phyloP scores from a whole-genome alignment of 2,113 vertebrate species.

The Coracopsis vasa region DNA sequence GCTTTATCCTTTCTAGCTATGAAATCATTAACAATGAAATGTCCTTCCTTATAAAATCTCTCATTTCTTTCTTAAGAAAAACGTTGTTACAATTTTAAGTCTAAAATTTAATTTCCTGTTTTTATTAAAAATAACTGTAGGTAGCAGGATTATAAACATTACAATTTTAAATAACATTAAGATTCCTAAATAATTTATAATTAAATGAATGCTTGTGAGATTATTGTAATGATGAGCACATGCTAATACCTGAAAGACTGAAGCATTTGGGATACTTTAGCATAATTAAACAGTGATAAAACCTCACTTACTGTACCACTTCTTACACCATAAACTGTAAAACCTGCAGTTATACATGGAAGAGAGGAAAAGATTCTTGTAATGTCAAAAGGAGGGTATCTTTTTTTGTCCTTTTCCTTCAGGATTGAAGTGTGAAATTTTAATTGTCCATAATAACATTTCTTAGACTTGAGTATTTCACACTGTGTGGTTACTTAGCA shows the following conservation, averaged over 20 bases:
- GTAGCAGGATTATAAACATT: constrained; percentile 37
- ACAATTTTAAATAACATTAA: constrained; percentile 66
- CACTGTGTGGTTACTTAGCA: background rate
- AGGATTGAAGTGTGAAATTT: background rate
- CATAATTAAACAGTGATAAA: background rate
- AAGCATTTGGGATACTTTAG: background rate
- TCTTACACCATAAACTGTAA: background rate
- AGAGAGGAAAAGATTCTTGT: background rate
- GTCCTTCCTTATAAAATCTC: constrained; percentile 80
- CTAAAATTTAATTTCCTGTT: constrained; percentile 75
- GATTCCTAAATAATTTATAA: constrained; percentile 21
- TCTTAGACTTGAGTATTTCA: background rate
- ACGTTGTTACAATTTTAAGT: constrained; percentile 74
- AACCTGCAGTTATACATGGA: background rate
- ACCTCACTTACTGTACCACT: background rate
- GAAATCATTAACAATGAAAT: constrained; percentile 85
- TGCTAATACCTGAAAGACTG: background rate
- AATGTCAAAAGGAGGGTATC: background rate
- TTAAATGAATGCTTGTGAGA: constrained; percentile 14
- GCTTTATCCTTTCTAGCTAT: constrained; percentile 79
- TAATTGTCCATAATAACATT: background rate
- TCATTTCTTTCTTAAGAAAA: constrained; percentile 79
- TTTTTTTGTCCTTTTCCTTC: background rate
- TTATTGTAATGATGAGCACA: background rate
- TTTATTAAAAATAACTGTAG: constrained; percentile 77